A percentile compares a stretch with the other conserved stretches of the same genome.
These are phyloP conservation scores for Naja naja DNA, from an alignment of 2,113 vertebrate species.

Conservation along the genomic window DNA sequence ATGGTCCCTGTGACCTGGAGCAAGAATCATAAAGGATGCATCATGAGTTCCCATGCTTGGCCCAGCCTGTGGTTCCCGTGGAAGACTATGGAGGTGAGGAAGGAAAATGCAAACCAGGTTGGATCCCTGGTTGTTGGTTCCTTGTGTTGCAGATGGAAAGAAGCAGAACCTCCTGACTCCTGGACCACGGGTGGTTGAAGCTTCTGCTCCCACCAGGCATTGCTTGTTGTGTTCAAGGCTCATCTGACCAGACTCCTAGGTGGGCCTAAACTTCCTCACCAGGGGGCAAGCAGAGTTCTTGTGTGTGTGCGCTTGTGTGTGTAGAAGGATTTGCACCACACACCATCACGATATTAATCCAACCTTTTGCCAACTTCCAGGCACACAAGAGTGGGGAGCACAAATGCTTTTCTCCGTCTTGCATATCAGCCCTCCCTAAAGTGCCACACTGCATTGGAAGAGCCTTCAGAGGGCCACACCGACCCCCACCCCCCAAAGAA, in stretches of 20 bases:
- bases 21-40: not conserved
- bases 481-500: no score
- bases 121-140: not conserved
- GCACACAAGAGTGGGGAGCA: no score
- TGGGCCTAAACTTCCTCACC: not conserved
- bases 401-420: not conserved
- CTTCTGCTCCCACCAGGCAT: not conserved
- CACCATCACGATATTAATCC: not conserved
- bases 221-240: not conserved
- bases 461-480: not conserved
- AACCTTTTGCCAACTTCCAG: not conserved
- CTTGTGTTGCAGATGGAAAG: no score
- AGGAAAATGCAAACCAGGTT: not conserved
- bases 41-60: not conserved
- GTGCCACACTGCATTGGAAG: no score
- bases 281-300: not conserved
- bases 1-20: not conserved
- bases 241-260: not conserved
- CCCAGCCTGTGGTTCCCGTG: not conserved
- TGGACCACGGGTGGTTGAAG: not conserved
- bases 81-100: not conserved
- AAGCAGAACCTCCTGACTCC: not conserved
- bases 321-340: not conserved
- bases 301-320: not conserved
- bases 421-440: not conserved